Conservation (phyloP, 2,888 invertebrate species). For the Koerneria pararmatus region DNA sequence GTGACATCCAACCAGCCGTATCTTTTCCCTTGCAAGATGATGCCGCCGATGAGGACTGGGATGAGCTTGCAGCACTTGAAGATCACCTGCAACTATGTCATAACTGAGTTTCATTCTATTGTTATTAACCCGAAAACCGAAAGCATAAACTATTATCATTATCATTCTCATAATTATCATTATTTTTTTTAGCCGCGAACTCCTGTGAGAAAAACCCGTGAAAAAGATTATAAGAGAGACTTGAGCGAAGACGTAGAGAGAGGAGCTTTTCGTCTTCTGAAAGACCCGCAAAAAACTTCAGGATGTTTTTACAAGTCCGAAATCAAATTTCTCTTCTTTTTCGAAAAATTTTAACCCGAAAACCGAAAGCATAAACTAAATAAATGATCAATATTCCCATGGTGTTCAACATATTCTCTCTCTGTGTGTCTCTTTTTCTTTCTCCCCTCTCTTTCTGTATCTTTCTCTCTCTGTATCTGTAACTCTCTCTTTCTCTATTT, state of each 20-base stretch:
- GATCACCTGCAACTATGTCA: conserved; percentile 69
- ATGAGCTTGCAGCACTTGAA: conserved; percentile 96
- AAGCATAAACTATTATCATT: no score
- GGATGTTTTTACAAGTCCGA: no score
- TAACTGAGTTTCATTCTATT: not conserved
- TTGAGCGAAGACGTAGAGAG: no score
- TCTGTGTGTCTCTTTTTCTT: no score
- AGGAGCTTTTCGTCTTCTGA: not conserved
- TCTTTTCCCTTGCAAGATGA: conserved; percentile 73
- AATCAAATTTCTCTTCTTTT: no score
- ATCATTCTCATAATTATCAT: not conserved
- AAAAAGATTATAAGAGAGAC: not conserved
- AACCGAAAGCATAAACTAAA: no score
- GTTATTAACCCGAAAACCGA: not conserved
- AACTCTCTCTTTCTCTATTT: no score
- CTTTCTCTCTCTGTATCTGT: no score
- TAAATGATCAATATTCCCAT: no score
- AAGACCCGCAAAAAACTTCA: not conserved
- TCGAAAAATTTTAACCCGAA: no score
- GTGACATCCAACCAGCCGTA: conserved; percentile 42
- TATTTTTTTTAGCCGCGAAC: not conserved
- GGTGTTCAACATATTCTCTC: no score
- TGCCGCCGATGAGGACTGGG: conserved; percentile 88
- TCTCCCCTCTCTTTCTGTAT: no score
- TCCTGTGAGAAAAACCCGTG: not conserved